Base-by-base conservation (phyloP, 2,888 invertebrate genomes). In the Epinotia ramella region DNA sequence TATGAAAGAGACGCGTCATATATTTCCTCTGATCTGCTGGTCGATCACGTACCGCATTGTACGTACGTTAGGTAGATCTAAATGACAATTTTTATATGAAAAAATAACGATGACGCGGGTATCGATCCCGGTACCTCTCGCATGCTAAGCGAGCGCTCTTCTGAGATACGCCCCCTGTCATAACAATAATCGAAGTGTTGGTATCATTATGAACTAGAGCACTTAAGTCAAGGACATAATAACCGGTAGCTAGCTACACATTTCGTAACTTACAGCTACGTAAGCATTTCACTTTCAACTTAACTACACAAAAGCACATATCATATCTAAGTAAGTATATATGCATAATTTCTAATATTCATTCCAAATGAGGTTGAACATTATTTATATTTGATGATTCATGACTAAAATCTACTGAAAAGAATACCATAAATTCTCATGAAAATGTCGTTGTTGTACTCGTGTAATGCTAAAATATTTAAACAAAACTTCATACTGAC, bases 121-220 rank as follows among this genome's bases (percentile, higher is more conserved):
- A 94, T 93, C 93, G 94, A 93, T 93, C 92, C 93, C 93, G 91
- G 93, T 93, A 92, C 92, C 91, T 93, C 93, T 93, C 93, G 88
- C 94, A 94, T 93, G 94, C 93, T 94, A 93, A 94, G 94, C 93
- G 94, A 93, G 94, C 94, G 93, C 94, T 93, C 94, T 94, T 94
- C 93, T 94, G 94, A 94, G n/a, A n/a, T n/a, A n/a, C n/a, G n/a
- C n/a, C n/a, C n/a, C n/a, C n/a, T n/a, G n/a, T n/a, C n/a, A n/a
- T n/a, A n/a, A n/a, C n/a, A n/a, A n/a, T n/a, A n/a, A 12, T 20
- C 18, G 11, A 20, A 57, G 20, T 33, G 16, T 11, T 7, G 2
- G 16, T 6, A 28, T 33, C 1, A 20, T 63, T 71, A 5, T 16
- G 4, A 73, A 60, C 49, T 71, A 3, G 59, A 60, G 33, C 49